Base-by-base conservation (phyloP, 2,888 invertebrate species). In the Drosophila sordidula region DNA sequence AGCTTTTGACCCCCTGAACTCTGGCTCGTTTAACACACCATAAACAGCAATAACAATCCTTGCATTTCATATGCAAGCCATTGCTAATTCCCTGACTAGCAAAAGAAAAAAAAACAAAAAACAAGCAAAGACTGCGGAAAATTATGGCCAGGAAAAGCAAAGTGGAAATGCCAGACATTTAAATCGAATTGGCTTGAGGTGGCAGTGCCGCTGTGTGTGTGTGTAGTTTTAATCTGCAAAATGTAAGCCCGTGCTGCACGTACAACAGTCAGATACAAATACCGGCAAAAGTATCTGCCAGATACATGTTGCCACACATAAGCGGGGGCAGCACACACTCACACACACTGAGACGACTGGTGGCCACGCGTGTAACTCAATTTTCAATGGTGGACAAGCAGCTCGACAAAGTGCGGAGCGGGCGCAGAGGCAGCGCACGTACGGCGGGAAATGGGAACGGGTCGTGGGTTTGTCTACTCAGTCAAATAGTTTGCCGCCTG, bases 101-200 rank as follows among this genome's bases (percentile, higher is more conserved):
- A 8, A 9, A 9, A 9, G 8, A 9, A 29, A 29, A 9, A 9
- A 29, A 29, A 29, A 29, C 8, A 29, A 29, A 9, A 56, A 54
- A 32, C 45, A 50, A 57, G 62, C 58, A 55, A 55, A 55, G 44
- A 46, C 72, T 51, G 56, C 41, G 58, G 41, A 55, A 65, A 89
- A 81, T 81, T 71, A 87, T 87, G 71, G 85, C 62, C 87, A 87
- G 89, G 88, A 87, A 89, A 86, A 89, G 71, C 84, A 66, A 81
- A 69, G 73, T 86, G 86, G 85, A 80, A 83, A 78, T 78, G 72
- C 72, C 67, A 89, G 86, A 83, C 89, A 88, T 88, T 88, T 87
- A 89, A 87, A 87, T 86, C 89, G 90, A 87, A 89, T 87, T 89
- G 90, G 89, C 78, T 88, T 61, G 62, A 72, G 87, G 80, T 83